Base-by-base conservation (phyloP, 2,888 invertebrate genomes). In the Dasysyrphus albostriatus region DNA sequence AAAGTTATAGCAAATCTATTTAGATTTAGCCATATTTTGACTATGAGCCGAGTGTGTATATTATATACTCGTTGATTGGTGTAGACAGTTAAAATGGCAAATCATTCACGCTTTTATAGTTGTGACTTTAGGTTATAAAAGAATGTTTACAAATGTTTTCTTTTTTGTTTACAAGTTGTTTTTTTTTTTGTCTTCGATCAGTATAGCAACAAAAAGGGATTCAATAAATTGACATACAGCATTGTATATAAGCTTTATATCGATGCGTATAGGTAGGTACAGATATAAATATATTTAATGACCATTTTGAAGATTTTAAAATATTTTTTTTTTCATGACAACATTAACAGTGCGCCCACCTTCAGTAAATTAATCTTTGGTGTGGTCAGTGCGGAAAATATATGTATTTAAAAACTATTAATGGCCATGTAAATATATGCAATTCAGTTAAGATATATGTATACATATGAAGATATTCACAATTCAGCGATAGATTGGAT, bases 361-460 rank as follows among this genome's bases (percentile, higher is more conserved):
- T 47, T 70, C 59, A 16, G 44, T 5, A 32, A 32, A 32, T 6
- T 32, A 32, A 32, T 32, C 24, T 69, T 29, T 67, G 54, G 44
- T 34, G 54, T 16, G 67, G 47, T 74, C 51, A 14, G 24, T 59
- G 42, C 32, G 54, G 51, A 24, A 78, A 78, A 56, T 54, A 77
- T 83, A 67, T 77, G 74, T 24, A 24, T 24, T 24, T 74, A 42
- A 32, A 83, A 67, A 78, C 67, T 74, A 74, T 63, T 70, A 74
- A 70, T 83, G 63, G 19, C 34, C 56, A 39, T 74, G 54, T 58
- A 79, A 79, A 24, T 24, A 83, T 79, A 83, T 47, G 47, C 5
- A 44, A 16, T 19, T 16, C 14, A 24, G 7, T 39, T 12, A 9
- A 37, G 7, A 2, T 37, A 32, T 34, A 24, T 24, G 3, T 24